Conservation (phyloP, 2,888 invertebrate genomes). For the Thereva nobilitata region DNA sequence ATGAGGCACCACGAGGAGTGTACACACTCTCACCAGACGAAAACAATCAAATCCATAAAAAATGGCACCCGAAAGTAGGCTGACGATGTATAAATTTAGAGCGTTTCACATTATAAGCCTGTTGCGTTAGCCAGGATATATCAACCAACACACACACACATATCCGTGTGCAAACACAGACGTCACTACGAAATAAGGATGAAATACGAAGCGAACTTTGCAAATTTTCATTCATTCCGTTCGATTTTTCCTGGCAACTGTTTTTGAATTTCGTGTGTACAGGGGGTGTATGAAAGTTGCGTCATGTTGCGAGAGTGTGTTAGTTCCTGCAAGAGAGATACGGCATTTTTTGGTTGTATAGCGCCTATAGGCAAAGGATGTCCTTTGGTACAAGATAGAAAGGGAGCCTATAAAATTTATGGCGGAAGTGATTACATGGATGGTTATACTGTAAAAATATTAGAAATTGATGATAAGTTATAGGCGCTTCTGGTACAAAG, state of each 20-base stretch:
- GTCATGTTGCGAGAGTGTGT: conserved; percentile 1
- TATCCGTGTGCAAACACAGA: conserved; percentile 9
- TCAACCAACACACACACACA: conserved; percentile 2
- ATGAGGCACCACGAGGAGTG: neutral
- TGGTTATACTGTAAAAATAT: conserved; percentile 40
- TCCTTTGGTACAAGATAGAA: conserved; percentile 7
- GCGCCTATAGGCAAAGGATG: conserved; percentile 21
- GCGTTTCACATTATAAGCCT: conserved; percentile 32
- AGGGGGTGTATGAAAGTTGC: neutral
- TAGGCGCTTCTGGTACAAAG: conserved; percentile 3
- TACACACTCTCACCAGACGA: conserved; percentile 30
- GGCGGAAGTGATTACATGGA: conserved; percentile 41
- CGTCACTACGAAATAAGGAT: conserved; percentile 9
- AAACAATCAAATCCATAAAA: conserved; percentile 37
- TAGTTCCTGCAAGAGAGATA: neutral
- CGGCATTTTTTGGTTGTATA: neutral
- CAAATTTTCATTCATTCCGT: conserved; percentile 33
- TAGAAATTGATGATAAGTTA: conserved; percentile 41
- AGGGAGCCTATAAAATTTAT: conserved; percentile 36
- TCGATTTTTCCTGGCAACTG: conserved; percentile 21
- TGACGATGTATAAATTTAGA: conserved; percentile 35
- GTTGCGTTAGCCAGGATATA: conserved; percentile 33
- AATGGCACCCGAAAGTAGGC: conserved; percentile 36
- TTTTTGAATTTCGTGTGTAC: conserved; percentile 1
- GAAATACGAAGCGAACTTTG: conserved; percentile 20